Conservation (phyloP, 2,888 invertebrate species). For the Cremastinae sp. region DNA sequence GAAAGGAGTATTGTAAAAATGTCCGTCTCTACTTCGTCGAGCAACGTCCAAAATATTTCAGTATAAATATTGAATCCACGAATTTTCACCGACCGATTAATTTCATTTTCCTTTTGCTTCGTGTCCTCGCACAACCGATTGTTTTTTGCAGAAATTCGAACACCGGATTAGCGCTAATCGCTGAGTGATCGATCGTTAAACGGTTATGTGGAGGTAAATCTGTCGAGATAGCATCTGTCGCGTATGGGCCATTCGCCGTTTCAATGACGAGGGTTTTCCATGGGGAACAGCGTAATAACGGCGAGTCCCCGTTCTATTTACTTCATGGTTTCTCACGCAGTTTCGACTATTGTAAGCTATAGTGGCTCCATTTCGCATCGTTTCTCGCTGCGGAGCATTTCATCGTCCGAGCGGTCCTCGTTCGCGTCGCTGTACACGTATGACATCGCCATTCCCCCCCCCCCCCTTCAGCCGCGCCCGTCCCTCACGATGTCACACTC, state of each 20-base stretch:
- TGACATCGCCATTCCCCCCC: not conserved
- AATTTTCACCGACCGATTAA: too few species aligned
- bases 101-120: too few species aligned
- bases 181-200: not conserved
- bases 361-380: conserved; percentile 43
- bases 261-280: not conserved
- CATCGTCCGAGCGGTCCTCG: conserved; percentile 4
- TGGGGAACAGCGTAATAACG: not conserved
- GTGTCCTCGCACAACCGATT: not conserved
- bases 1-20: too few species aligned
- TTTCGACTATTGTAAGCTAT: conserved; percentile 41
- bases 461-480: not conserved
- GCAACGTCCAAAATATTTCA: too few species aligned
- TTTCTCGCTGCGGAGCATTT: conserved; percentile 44
- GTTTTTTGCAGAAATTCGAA: not conserved
- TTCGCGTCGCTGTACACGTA: not conserved
- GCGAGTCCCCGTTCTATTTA: not conserved
- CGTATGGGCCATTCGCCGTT: too few species aligned
- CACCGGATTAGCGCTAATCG: not conserved
- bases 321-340: conserved; percentile 21
- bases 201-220: too few species aligned
- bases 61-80: too few species aligned
- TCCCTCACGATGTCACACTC: conserved; percentile 4
- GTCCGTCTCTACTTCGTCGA: too few species aligned
- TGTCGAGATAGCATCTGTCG: too few species aligned